A percentile compares a stretch with the other conserved stretches of the same genome.
Conservation (phyloP, 2,888 invertebrate species). For the Epiblema foenella region DNA sequence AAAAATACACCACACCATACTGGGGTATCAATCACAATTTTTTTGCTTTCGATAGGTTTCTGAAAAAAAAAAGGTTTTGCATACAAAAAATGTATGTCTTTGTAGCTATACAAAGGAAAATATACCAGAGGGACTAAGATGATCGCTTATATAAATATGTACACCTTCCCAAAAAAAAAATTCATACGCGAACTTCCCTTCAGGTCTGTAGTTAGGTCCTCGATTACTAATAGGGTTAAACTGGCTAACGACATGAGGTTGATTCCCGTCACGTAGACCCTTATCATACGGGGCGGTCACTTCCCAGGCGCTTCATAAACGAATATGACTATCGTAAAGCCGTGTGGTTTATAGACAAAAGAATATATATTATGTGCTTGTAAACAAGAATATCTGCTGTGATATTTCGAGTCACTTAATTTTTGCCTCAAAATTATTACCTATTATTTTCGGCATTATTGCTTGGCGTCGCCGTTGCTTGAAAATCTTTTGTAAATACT, state of each 20-base stretch:
- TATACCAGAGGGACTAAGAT: too few species aligned
- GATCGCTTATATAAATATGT: too few species aligned
- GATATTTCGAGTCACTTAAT: neutral
- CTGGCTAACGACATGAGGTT: slow-evolving; percentile 61
- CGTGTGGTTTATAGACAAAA: slow-evolving; percentile 49
- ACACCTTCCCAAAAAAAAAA: too few species aligned
- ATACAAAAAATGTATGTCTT: too few species aligned
- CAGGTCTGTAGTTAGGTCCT: too few species aligned
- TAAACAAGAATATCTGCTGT: neutral
- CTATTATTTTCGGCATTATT: neutral
- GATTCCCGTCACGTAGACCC: slow-evolving; percentile 59
- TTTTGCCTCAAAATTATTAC: neutral
- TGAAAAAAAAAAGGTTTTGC: too few species aligned
- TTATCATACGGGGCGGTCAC: slow-evolving; percentile 69
- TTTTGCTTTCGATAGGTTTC: too few species aligned
- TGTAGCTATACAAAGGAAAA: too few species aligned
- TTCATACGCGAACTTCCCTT: too few species aligned
- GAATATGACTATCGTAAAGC: slow-evolving; percentile 61
- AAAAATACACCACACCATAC: too few species aligned
- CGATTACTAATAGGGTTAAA: too few species aligned
- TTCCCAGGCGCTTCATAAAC: slow-evolving; percentile 73
- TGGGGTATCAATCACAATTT: too few species aligned
- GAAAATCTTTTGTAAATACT: neutral
- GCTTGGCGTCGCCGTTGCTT: slow-evolving; percentile 1
- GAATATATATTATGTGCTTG: neutral